These are phyloP conservation scores for Chirona hameri DNA, from an alignment of 2,888 invertebrate genomes.

Conservation along the genomic window DNA sequence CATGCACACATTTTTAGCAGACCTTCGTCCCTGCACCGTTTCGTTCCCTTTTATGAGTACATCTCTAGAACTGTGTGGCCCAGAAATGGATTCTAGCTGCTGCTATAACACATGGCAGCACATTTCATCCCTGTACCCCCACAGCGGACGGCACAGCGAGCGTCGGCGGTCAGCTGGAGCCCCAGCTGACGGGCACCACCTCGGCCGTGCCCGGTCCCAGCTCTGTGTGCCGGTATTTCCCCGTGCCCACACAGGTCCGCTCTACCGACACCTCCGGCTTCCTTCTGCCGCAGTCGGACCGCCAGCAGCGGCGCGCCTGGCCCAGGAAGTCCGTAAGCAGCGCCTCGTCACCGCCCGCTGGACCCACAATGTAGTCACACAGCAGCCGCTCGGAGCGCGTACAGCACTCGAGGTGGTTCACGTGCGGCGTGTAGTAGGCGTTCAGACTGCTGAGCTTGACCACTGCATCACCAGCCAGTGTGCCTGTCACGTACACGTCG, in stretches of 20 bases:
- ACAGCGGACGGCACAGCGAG: not conserved
- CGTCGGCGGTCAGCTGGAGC: not conserved
- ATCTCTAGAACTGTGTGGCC: no score
- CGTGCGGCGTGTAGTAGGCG: conserved; percentile 62
- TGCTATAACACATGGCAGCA: no score
- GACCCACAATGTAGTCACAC: conserved; percentile 69
- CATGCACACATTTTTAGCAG: no score
- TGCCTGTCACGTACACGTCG: conserved; percentile 79
- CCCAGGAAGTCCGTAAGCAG: conserved; percentile 63
- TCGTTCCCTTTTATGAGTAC: no score
- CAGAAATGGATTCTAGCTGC: no score
- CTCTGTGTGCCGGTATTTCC: not conserved
- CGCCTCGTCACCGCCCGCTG: conserved; percentile 70
- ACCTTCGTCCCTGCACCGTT: no score
- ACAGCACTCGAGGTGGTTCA: conserved; percentile 70
- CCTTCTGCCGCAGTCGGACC: not conserved
- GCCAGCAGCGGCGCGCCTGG: conserved; percentile 57
- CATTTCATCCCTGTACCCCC: no score
- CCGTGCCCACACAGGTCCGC: conserved; percentile 3
- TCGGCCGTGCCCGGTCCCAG: not conserved
- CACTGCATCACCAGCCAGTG: conserved; percentile 59
- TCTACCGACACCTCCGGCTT: not conserved
- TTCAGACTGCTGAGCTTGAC: conserved; percentile 50
- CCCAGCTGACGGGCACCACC: conserved; percentile 2
- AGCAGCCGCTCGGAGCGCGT: conserved; percentile 56